Evolutionary conservation across 2,888 invertebrate species (phyloP), one percentile per base, ranked within the genome.

Genomic region (Sphaeridia pumilis): DNA sequence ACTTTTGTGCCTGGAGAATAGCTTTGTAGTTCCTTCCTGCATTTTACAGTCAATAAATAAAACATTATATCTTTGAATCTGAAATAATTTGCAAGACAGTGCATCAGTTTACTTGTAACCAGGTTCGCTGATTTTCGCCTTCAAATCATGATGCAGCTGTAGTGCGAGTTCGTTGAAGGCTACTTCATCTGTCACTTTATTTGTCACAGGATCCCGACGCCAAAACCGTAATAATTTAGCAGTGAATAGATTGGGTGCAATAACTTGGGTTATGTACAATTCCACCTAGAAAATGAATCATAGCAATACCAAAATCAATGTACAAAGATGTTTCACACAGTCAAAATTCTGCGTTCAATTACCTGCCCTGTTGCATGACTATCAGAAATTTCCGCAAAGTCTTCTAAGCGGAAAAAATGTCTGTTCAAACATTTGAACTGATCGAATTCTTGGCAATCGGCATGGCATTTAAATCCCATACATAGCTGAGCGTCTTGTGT

Each of bases 1-100:
- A 52, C 42, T 47, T 46, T 20, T 10, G 52, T 52, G 5, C 47
- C 46, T 24, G 52, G 52, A 10, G 22, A n/a, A 21, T 31, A 52
- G 2, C 46, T 28, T 31, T 26, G 5, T 14, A 43, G 41, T 2
- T 22, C n/a, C 10, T 36, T 21, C 22, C 43, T 49, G 20, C 5
- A 3, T n/a, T 24, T n/a, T n/a, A n/a, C n/a, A n/a, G n/a, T n/a
- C n/a, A n/a, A 12, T 10, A 43, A 43, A 10, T 25, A 43, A 25
- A 7, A 12, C 7, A n/a, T n/a, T 24, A 12, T 4, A 7, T 14
- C 5, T 43, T 20, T 7, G 4, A 43, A 7, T 10, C 7, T 7
- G 10, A n/a, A 7, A 43, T 43, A 43, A n/a, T n/a, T n/a, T n/a
- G n/a, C n/a, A n/a, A n/a, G n/a, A n/a, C n/a, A n/a, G n/a, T n/a